phyloP scores from a whole-genome alignment of 2,113 vertebrate species.

The Tretioscincus oriximinensis region DNA sequence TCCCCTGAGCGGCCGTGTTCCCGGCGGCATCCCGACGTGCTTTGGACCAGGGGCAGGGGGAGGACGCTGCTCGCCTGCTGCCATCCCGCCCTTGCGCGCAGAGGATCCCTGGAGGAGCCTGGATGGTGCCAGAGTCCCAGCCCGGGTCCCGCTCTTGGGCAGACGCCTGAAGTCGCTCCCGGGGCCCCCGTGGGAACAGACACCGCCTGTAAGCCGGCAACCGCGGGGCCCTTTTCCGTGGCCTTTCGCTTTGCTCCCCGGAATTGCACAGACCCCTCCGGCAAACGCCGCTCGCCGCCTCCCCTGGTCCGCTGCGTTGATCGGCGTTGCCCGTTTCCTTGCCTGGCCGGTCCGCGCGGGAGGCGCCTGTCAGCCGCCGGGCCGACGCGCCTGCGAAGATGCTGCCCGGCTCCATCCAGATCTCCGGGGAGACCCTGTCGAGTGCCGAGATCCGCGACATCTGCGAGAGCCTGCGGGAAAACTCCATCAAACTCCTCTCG shows the following conservation, averaged over 20 bases:
- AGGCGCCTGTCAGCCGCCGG: not conserved
- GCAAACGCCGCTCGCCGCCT: not conserved
- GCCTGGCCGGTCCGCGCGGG: not conserved
- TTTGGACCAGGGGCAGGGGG: too few relatives aligned
- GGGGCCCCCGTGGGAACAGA: not conserved
- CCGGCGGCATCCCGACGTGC: not conserved
- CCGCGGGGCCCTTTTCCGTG: not conserved
- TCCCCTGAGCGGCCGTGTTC: not conserved
- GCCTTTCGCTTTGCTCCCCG: not conserved
- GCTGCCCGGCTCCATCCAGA: slow-evolving; percentile 94
- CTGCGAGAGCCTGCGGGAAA: slow-evolving; percentile 89
- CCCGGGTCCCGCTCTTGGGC: not conserved
- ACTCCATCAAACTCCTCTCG: slow-evolving; percentile 88
- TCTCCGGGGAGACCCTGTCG: slow-evolving; percentile 90
- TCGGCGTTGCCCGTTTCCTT: not conserved
- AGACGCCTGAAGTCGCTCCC: not conserved
- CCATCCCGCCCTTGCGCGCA: not conserved
- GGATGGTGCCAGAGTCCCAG: not conserved
- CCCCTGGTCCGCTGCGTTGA: not conserved
- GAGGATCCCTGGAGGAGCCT: not conserved
- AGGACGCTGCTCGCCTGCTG: not conserved
- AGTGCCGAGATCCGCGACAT: slow-evolving; percentile 91
- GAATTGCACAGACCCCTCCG: not conserved
- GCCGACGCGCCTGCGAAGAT: slow-evolving; percentile 62
- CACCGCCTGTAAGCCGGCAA: not conserved